Conservation (phyloP, 2,797 vertebrate genomes). For the Lagorchestes hirsutus region DNA sequence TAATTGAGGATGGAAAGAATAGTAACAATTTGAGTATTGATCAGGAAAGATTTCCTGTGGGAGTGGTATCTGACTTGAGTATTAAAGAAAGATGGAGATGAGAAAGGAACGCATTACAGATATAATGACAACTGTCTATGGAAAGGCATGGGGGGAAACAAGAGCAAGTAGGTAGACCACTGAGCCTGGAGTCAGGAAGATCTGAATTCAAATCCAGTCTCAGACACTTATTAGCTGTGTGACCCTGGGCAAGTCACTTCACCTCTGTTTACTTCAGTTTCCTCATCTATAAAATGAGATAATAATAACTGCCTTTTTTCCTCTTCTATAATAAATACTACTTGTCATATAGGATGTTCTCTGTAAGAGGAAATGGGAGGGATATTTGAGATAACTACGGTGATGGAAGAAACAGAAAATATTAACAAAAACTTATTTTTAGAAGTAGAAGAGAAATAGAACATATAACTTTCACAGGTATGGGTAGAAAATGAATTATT, state of each 20-base stretch:
- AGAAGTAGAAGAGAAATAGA: background rate
- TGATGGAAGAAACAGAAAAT: background rate
- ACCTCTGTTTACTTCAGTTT: background rate
- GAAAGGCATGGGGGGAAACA: background rate
- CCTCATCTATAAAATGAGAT: background rate
- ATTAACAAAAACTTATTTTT: background rate
- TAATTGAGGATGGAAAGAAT: background rate
- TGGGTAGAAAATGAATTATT: background rate
- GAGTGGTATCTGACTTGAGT: background rate
- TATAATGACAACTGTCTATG: background rate
- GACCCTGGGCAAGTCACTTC: background rate
- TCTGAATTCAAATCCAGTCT: background rate
- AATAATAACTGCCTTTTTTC: background rate
- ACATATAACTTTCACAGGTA: background rate
- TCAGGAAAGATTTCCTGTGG: background rate
- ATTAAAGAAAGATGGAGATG: background rate
- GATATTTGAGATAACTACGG: background rate
- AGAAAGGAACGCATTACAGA: background rate
- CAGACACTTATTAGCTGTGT: too few relatives aligned
- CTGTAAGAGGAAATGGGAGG: background rate
- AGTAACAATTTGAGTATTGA: background rate
- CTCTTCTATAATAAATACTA: background rate
- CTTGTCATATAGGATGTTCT: background rate
- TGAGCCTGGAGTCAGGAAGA: background rate
- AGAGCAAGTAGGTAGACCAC: background rate